These are phyloP conservation scores for Imbricaverruca yamaguchii DNA, from an alignment of 2,888 invertebrate genomes.

Conservation along the genomic window DNA sequence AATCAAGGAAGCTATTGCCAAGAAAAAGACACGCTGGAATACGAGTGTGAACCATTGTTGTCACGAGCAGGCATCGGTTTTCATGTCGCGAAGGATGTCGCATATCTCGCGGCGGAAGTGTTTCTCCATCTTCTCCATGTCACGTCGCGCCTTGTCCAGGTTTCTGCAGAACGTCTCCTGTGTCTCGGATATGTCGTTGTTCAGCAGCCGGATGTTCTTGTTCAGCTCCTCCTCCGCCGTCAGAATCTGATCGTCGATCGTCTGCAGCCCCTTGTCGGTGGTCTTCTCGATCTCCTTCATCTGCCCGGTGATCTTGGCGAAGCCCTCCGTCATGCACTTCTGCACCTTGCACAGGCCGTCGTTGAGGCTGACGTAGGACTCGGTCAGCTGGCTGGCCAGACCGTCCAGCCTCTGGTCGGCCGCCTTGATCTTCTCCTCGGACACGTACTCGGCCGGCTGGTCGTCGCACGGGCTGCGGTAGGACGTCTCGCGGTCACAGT, in stretches of 20 bases:
- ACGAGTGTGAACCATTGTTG: neutral
- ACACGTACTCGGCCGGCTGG: neutral
- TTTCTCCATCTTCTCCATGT: constrained; percentile 17
- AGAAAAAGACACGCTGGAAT: no score
- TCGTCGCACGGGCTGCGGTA: neutral
- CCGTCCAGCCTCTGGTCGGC: neutral
- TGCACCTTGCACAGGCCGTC: constrained; percentile 2
- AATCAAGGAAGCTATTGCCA: no score
- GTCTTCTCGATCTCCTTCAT: neutral
- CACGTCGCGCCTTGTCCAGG: neutral
- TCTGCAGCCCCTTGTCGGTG: neutral
- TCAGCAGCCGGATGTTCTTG: neutral
- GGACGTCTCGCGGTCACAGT: neutral
- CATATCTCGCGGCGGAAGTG: neutral
- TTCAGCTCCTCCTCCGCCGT: neutral
- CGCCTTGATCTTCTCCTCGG: neutral
- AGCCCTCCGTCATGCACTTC: constrained; percentile 8
- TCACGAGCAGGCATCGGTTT: neutral
- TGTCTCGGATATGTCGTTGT: neutral
- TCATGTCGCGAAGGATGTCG: neutral
- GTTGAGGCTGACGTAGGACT: neutral
- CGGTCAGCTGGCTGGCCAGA: neutral
- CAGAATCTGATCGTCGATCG: neutral
- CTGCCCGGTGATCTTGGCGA: neutral
- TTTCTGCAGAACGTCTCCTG: constrained; percentile 3